A percentile compares a stretch with the other conserved stretches of the same genome.
phyloP scores from a whole-genome alignment of 2,113 vertebrate genomes.

The Syngnathus scovelli region DNA sequence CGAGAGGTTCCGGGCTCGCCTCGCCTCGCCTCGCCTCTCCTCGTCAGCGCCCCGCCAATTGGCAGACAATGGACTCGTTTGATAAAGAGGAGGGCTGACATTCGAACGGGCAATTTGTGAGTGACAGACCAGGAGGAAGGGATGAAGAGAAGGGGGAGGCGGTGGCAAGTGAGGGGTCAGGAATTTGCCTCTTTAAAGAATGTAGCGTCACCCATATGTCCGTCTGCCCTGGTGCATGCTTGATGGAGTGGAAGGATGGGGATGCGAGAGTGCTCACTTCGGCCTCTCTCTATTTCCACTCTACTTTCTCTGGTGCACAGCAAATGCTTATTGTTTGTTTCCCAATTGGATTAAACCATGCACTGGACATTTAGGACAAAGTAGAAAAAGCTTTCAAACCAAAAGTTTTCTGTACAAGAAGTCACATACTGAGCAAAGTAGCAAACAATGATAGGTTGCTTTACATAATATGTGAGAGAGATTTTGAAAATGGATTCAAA shows the following conservation, averaged over 20 bases:
- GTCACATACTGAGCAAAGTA: conserved; percentile 13
- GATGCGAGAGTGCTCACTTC: conserved; percentile 49
- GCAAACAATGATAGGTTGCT: too few species aligned
- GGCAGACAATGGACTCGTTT: conserved; percentile 66
- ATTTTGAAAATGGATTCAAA: too few species aligned
- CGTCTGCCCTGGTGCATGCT: conserved; percentile 60
- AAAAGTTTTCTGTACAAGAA: conserved; percentile 17
- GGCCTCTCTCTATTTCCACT: conserved; percentile 43
- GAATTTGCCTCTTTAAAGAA: conserved; percentile 68
- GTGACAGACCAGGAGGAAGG: conserved; percentile 45
- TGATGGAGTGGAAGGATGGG: conserved; percentile 62
- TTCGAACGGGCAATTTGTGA: conserved; percentile 67
- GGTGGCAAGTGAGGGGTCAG: conserved; percentile 46
- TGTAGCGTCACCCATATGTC: conserved; percentile 67
- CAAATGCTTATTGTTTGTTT: conserved; percentile 56
- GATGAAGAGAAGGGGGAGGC: conserved; percentile 22
- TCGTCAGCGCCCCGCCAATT: conserved; percentile 56
- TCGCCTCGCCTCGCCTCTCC: conserved; percentile 51
- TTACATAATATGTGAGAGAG: too few species aligned
- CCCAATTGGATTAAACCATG: conserved; percentile 55
- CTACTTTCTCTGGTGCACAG: conserved; percentile 48
- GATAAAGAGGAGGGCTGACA: conserved; percentile 68
- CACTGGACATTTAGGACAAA: conserved; percentile 55
- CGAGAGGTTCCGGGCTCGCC: conserved; percentile 41
- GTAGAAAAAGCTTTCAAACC: conserved; percentile 31